Evolutionary conservation across 2,888 invertebrate genomes (phyloP).

Genomic region (Meiosimyza platycephala): DNA sequence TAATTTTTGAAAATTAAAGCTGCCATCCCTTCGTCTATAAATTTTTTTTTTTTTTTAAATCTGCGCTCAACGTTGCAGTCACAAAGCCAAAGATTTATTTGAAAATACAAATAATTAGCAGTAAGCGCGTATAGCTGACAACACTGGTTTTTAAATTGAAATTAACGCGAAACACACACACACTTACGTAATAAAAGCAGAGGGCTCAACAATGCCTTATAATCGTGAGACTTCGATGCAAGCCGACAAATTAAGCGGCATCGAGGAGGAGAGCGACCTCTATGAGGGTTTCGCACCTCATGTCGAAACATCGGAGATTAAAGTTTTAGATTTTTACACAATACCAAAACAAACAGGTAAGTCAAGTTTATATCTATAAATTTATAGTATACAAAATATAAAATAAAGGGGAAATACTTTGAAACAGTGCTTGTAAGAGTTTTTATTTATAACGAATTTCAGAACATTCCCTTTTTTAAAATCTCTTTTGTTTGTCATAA

Average conservation of each 20-base stretch:
- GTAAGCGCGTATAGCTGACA: no score
- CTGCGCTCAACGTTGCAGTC: neutral
- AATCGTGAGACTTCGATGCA: constrained; percentile 65
- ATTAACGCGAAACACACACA: constrained; percentile 2
- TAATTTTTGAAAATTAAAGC: constrained; percentile 36
- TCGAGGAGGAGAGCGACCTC: constrained; percentile 81
- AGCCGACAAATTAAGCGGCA: constrained; percentile 79
- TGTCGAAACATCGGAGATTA: constrained; percentile 83
- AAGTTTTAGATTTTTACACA: constrained; percentile 66
- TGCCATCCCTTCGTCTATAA: constrained; percentile 1
- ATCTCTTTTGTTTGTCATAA: no score
- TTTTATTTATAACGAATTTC: no score
- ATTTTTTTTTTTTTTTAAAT: neutral
- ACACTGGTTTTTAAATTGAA: neutral
- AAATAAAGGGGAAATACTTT: no score
- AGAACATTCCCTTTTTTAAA: no score
- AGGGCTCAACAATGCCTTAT: constrained; percentile 59
- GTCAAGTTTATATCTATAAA: constrained; percentile 39
- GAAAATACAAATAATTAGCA: constrained; percentile 27
- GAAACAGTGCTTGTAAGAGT: no score
- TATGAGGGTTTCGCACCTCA: constrained; percentile 85
- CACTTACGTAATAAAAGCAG: constrained; percentile 16
- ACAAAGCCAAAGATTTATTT: constrained; percentile 34
- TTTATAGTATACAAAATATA: neutral
- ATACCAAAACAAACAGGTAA: constrained; percentile 64